Base-by-base conservation (phyloP, 2,113 vertebrate genomes). In the Corvus cornix region DNA sequence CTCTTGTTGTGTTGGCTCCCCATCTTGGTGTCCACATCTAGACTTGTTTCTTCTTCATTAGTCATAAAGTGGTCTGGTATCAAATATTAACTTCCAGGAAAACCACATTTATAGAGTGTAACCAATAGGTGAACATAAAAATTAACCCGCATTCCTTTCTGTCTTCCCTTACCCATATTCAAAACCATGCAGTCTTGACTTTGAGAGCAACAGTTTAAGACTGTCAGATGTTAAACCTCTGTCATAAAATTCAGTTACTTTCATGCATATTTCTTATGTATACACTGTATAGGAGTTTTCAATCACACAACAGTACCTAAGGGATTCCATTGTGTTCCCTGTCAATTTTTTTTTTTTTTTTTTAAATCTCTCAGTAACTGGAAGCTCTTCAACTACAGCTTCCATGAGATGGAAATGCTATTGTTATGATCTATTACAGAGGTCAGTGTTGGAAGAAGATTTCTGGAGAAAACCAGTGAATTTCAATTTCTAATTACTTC, bases 401-500 rank as follows among this genome's bases (percentile, higher is more conserved):
- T 84, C 60, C 52, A 4, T 81, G 80, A 90, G 48, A n/a, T 31
- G 63, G 66, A 52, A 70, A 48, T 94, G 14, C 16, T 56, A 31
- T 79, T 67, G 14, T 15, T 56, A 37, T 76, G 62, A 30, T 79
- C 35, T 87, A 1, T 66, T 94, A 26, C 53, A 37, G 30, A 79
- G 37, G 33, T 73, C 77, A 63, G 63, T 68, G 33, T 16, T 84
- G 62, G 77, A 48, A 92, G 75, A 33, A 66, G 33, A 41, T 90
- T 96, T 79, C 41, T 35, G 72, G 30, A 48, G 60, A 67, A 84
- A 93, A 79, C 4, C 46, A 58, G 63, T 90, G 73, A n/a, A 62
- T 93, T 93, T 91, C 79, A 80, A 31, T 49, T 49, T 49, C 53
- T 91, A 81, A 76, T 95, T 91, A 93, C 94, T 94, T 77, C 17